Evolutionary conservation across 2,888 invertebrate species (phyloP).

Genomic region (Mesorhabditis spiculigera): DNA sequence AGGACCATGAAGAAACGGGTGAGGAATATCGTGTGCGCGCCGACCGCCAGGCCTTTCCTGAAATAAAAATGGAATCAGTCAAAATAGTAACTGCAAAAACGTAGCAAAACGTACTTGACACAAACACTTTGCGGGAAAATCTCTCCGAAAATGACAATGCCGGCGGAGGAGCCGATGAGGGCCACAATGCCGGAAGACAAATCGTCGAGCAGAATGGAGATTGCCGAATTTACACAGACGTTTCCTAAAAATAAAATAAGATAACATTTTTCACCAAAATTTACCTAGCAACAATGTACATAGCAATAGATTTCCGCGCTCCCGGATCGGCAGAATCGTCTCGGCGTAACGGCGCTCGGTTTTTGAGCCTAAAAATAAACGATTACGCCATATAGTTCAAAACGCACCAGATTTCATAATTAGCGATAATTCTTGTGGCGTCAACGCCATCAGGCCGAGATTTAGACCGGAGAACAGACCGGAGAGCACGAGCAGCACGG

Average conservation of each 20-base stretch:
- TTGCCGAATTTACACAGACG: constrained; percentile 66
- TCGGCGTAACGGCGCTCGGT: constrained; percentile 69
- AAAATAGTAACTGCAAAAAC: too few relatives aligned
- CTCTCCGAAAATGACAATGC: constrained; percentile 78
- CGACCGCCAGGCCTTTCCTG: constrained; percentile 51
- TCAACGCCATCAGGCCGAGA: constrained; percentile 88
- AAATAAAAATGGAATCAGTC: too few relatives aligned
- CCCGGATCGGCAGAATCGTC: constrained; percentile 82
- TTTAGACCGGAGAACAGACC: constrained; percentile 94
- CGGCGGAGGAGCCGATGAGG: constrained; percentile 58
- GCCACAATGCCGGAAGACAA: constrained; percentile 65
- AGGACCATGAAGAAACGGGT: constrained; percentile 88
- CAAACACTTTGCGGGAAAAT: constrained; percentile 70
- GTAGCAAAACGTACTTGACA: constrained; percentile 39
- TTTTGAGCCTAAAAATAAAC: constrained; percentile 35
- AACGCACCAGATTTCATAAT: constrained; percentile 50
- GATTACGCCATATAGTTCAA: constrained; percentile 8
- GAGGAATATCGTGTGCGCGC: constrained; percentile 73
- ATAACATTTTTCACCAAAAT: too few relatives aligned
- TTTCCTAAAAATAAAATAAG: too few relatives aligned
- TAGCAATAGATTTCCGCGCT: constrained; percentile 87
- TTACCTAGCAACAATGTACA: constrained; percentile 73
- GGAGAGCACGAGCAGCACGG: constrained; percentile 77
- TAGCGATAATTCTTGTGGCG: constrained; percentile 63
- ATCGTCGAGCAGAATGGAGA: constrained; percentile 91